Conservation (phyloP, 2,888 invertebrate species). For the Drosophila kanekoi region DNA sequence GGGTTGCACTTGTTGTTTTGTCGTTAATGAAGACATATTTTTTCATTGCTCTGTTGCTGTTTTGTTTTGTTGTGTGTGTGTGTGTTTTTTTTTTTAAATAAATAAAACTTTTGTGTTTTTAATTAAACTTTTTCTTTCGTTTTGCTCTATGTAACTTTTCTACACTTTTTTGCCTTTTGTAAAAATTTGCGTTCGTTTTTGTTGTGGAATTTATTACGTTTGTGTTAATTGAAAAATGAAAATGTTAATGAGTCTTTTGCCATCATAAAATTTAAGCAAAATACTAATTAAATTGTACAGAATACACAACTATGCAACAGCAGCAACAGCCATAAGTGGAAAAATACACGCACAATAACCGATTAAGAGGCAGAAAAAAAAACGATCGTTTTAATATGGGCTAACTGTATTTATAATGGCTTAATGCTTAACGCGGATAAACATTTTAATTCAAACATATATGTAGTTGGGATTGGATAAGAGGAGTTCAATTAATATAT, state of each 20-base stretch:
- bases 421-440: neutral
- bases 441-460: neutral
- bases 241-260: constrained; percentile 78
- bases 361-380: constrained; percentile 12
- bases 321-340: constrained; percentile 7
- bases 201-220: constrained; percentile 77
- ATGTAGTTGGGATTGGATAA: neutral
- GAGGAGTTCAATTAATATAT: constrained; percentile 6
- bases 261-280: constrained; percentile 73
- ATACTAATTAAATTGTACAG: constrained; percentile 75
- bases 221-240: constrained; percentile 82
- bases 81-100: constrained; percentile 63
- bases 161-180: constrained; percentile 64
- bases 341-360: constrained; percentile 2
- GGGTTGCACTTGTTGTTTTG: constrained; percentile 58
- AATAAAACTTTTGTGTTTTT: constrained; percentile 79
- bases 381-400: neutral
- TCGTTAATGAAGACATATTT: constrained; percentile 79
- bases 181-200: constrained; percentile 48
- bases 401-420: neutral
- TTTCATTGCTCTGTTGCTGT: constrained; percentile 59
- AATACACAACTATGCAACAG: constrained; percentile 27
- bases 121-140: constrained; percentile 75
- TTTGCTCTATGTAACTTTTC: constrained; percentile 43
- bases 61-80: constrained; percentile 17